phyloP scores from a whole-genome alignment of 2,797 vertebrate genomes.

The Sitta carolinensis region DNA sequence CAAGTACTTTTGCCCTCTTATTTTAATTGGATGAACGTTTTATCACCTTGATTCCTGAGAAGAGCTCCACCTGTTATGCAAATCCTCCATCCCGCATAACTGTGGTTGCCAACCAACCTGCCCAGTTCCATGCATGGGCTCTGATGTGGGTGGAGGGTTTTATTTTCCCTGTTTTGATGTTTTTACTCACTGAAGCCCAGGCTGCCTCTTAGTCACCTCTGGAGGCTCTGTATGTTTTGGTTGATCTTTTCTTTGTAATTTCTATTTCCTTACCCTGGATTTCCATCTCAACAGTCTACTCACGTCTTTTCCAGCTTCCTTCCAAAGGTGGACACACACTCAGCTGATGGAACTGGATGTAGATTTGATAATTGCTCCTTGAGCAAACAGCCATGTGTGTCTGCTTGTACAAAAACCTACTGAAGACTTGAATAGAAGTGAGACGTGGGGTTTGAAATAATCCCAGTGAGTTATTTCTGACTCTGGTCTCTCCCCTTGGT shows the following conservation, averaged over 20 bases:
- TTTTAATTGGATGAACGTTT: not conserved
- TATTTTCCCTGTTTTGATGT: not conserved
- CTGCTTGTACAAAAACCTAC: not conserved
- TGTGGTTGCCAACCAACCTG: not conserved
- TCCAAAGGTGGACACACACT: not conserved
- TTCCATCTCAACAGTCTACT: not conserved
- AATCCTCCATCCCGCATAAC: fast-evolving
- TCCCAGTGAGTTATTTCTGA: not conserved
- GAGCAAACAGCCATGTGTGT: not conserved
- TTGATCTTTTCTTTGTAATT: not conserved
- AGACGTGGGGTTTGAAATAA: not conserved
- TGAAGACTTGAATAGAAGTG: not conserved
- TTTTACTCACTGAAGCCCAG: not conserved
- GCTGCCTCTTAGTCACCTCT: not conserved
- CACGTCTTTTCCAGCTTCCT: not conserved
- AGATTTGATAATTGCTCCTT: not conserved
- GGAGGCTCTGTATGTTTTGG: not conserved
- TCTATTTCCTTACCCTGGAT: not conserved
- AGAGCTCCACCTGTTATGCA: not conserved
- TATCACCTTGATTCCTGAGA: not conserved
- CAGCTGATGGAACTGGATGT: not conserved
- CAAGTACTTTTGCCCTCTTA: not conserved
- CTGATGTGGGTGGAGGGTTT: not conserved
- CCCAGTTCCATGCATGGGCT: fast-evolving
- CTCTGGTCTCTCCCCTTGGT: fast-evolving